A percentile compares a stretch with the other conserved stretches of the same genome.
Evolutionary conservation across 2,797 vertebrate genomes (phyloP).

Genomic region (Anisognathus igniventris): DNA sequence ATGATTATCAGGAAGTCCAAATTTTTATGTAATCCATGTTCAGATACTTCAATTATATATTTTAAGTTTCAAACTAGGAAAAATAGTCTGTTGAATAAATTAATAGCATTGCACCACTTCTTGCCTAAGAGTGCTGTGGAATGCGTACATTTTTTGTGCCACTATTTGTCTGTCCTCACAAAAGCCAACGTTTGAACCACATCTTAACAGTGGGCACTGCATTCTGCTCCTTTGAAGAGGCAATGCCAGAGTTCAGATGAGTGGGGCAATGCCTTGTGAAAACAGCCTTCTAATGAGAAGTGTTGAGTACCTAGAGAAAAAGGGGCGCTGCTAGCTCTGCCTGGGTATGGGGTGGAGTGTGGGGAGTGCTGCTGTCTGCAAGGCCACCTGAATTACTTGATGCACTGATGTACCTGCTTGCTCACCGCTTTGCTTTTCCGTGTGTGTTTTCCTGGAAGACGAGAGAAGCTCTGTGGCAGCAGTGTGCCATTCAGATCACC

Average conservation of each 20-base stretch:
- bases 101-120: neutral
- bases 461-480: slow-evolving; percentile 95
- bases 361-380: neutral
- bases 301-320: neutral
- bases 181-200: neutral
- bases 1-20: neutral
- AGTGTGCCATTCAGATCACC: slow-evolving; percentile 98
- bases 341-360: neutral
- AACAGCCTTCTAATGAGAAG: neutral
- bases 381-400: neutral
- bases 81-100: neutral
- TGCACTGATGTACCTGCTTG: neutral
- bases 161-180: neutral
- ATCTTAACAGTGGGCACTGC: neutral
- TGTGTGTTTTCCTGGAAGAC: slow-evolving; percentile 75
- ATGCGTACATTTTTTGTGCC: neutral
- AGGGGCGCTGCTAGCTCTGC: neutral
- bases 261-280: neutral
- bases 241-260: neutral
- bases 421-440: neutral
- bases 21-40: neutral
- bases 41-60: neutral
- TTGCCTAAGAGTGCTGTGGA: neutral
- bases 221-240: neutral
- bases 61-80: neutral